Evolutionary conservation across 2,797 vertebrate species (phyloP).

Genomic region (Melanotaenia parkinsoni): DNA sequence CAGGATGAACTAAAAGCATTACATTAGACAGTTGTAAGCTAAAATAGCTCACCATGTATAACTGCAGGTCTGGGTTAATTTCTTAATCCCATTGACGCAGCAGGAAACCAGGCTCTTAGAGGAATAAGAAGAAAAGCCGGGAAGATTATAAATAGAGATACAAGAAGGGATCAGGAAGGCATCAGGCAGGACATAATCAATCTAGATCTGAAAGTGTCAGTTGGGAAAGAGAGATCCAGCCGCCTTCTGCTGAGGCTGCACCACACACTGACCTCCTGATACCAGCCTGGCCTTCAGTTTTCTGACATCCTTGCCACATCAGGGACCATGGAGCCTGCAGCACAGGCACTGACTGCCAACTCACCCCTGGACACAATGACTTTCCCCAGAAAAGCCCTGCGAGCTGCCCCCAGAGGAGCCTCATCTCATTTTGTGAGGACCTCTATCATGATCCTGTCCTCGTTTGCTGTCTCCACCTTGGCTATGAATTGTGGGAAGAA

Average conservation of each 20-base stretch:
- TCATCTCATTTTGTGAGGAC: conserved; percentile 82
- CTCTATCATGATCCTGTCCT: conserved; percentile 80
- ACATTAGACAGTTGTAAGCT: conserved; percentile 36
- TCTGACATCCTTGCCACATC: background rate
- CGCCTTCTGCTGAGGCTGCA: conserved; percentile 15
- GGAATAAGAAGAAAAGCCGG: conserved; percentile 50
- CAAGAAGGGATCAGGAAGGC: conserved; percentile 16
- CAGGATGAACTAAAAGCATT: conserved; percentile 58
- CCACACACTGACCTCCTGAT: background rate
- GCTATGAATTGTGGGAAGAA: conserved; percentile 83
- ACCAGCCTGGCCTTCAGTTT: conserved; percentile 8
- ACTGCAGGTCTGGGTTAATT: conserved; percentile 17
- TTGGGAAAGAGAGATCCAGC: conserved; percentile 20
- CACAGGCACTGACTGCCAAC: conserved; percentile 25
- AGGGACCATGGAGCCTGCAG: conserved; percentile 67
- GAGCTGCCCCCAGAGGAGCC: conserved; percentile 64
- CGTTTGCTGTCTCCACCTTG: conserved; percentile 75
- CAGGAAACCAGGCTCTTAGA: conserved; percentile 35
- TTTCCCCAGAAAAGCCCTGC: conserved; percentile 57
- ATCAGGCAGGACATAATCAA: conserved; percentile 27
- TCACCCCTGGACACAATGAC: conserved; percentile 47
- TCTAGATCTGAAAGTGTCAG: background rate
- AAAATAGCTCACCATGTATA: conserved; percentile 55
- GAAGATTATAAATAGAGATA: conserved; percentile 66
- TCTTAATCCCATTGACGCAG: conserved; percentile 73